These are phyloP conservation scores for Caenorhabditis sp. DNA, from an alignment of 2,888 invertebrate genomes.

Conservation along the genomic window DNA sequence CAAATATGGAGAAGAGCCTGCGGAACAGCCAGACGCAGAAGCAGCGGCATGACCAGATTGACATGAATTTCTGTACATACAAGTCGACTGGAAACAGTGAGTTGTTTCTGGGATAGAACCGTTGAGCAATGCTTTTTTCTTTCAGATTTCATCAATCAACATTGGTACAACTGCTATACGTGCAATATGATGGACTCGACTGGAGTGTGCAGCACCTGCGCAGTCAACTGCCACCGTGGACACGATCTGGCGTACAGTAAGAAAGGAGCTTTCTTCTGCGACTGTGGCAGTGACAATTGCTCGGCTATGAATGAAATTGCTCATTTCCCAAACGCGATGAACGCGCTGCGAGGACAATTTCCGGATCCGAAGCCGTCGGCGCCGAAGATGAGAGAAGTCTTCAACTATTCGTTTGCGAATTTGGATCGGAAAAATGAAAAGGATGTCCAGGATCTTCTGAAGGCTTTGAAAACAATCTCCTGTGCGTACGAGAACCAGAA, in stretches of 20 bases:
- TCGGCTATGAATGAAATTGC: slow-evolving; percentile 34
- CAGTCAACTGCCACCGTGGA: slow-evolving; percentile 95
- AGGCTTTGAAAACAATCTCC: slow-evolving; percentile 4
- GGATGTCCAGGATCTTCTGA: not conserved
- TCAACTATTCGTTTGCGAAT: slow-evolving; percentile 15
- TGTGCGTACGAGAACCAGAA: slow-evolving; percentile 10
- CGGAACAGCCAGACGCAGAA: not conserved
- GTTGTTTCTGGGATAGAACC: not conserved
- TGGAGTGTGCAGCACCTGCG: slow-evolving; percentile 98
- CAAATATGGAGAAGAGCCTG: slow-evolving; percentile 1
- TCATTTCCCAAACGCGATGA: slow-evolving; percentile 43
- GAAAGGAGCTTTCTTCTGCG: slow-evolving; percentile 99
- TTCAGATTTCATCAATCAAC: slow-evolving; percentile 95
- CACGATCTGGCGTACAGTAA: slow-evolving; percentile 91
- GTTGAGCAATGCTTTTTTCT: not conserved
- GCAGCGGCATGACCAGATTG: slow-evolving; percentile 11
- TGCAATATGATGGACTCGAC: slow-evolving; percentile 99
- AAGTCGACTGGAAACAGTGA: slow-evolving; percentile 43
- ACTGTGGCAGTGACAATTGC: slow-evolving; percentile 90
- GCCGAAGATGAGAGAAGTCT: slow-evolving; percentile 13
- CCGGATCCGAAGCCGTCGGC: slow-evolving; percentile 8
- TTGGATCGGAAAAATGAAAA: not conserved
- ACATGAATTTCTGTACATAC: slow-evolving; percentile 42
- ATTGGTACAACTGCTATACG: slow-evolving; percentile 96
- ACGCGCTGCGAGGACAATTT: slow-evolving; percentile 60